Percentiles rank a stretch among this genome's conserved stretches.
These are phyloP conservation scores for Tholera decimalis DNA, from an alignment of 2,888 invertebrate species.

Conservation along the genomic window DNA sequence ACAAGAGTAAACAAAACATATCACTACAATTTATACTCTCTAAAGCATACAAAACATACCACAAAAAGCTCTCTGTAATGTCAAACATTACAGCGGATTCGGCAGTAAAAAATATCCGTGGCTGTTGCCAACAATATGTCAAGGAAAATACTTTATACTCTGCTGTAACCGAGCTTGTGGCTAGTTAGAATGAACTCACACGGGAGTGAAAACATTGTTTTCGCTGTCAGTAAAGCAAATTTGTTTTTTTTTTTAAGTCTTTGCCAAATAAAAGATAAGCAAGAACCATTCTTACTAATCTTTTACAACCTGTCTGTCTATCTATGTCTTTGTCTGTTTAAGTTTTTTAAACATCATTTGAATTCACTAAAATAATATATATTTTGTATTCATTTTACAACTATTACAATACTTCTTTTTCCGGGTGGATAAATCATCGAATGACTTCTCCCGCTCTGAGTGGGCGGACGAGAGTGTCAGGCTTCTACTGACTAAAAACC, in stretches of 20 bases:
- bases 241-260: background rate
- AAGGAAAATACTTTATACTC: constrained; percentile 38
- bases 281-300: too few relatives aligned
- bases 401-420: too few relatives aligned
- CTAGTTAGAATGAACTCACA: background rate
- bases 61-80: constrained; percentile 30
- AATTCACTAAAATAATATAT: too few relatives aligned
- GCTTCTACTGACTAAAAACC: too few relatives aligned
- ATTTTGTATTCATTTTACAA: too few relatives aligned
- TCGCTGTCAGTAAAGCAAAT: background rate
- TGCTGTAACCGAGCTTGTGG: constrained; percentile 13
- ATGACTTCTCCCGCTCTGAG: too few relatives aligned
- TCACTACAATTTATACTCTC: constrained; percentile 17
- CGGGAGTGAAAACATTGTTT: background rate
- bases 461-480: too few relatives aligned
- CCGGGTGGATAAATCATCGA: too few relatives aligned
- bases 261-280: too few relatives aligned
- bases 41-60: constrained; percentile 29
- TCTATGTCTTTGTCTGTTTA: too few relatives aligned
- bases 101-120: constrained; percentile 33
- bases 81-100: constrained; percentile 37
- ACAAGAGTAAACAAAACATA: constrained; percentile 13
- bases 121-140: constrained; percentile 47
- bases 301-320: too few relatives aligned
- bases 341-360: too few relatives aligned